Percentiles rank a stretch among this genome's conserved stretches.
phyloP scores from a whole-genome alignment of 2,113 vertebrate species.

The Gymnobelideus leadbeateri region DNA sequence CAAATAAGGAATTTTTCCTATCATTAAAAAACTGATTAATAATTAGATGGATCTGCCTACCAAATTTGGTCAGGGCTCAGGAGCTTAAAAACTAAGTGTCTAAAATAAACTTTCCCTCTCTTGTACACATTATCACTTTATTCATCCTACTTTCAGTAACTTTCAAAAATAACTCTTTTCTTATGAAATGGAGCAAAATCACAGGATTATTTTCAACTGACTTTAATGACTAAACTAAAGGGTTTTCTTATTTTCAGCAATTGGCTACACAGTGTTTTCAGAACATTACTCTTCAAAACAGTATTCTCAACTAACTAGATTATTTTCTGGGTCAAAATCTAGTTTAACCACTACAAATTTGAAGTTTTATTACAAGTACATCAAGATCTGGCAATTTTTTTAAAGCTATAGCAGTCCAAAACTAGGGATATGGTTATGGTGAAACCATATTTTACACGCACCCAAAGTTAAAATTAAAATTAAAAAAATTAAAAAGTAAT shows the following conservation, averaged over 20 bases:
- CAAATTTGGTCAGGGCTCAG: not conserved
- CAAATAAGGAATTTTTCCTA: constrained; percentile 3
- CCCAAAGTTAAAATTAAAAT: constrained; percentile 43
- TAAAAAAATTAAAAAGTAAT: constrained; percentile 50
- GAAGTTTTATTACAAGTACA: constrained; percentile 38
- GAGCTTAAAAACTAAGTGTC: constrained; percentile 45
- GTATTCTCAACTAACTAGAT: not conserved
- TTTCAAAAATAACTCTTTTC: not conserved
- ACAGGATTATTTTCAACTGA: constrained; percentile 25
- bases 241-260: not conserved
- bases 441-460: too few species aligned
- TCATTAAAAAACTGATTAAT: not conserved
- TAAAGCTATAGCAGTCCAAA: constrained; percentile 31
- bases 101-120: not conserved
- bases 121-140: constrained; percentile 46
- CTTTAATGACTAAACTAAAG: constrained; percentile 44
- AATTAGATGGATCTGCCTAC: constrained; percentile 15
- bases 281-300: not conserved
- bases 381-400: constrained; percentile 44
- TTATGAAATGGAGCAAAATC: not conserved
- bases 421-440: not conserved
- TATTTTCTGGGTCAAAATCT: not conserved
- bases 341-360: constrained; percentile 46
- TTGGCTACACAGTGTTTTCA: not conserved
- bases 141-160: not conserved